Evolutionary conservation across 2,113 vertebrate species (phyloP).

Genomic region (Eolophus roseicapilla): DNA sequence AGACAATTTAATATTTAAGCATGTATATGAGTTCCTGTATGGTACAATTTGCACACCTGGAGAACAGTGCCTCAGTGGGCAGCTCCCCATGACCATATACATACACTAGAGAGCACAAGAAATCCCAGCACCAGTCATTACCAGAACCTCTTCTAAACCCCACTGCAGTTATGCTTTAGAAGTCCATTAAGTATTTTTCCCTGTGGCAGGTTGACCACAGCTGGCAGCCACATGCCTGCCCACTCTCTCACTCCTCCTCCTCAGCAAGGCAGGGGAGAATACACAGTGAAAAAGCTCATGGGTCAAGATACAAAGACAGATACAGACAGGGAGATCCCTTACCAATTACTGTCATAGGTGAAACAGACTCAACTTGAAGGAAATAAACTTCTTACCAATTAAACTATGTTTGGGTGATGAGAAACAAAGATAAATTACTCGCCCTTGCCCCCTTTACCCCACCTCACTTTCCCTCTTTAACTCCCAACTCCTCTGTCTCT

Average conservation of each 20-base stretch:
- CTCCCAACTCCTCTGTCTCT: neutral
- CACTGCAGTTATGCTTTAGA: neutral
- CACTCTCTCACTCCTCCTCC: neutral
- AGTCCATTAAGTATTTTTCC: neutral
- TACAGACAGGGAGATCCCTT: neutral
- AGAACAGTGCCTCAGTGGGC: neutral
- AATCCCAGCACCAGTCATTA: neutral
- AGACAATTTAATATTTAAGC: neutral
- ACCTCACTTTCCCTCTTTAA: neutral
- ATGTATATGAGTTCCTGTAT: neutral
- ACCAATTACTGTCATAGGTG: neutral
- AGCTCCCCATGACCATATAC: neutral
- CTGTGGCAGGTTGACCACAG: neutral
- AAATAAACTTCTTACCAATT: neutral
- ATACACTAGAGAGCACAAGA: neutral
- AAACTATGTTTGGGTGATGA: neutral
- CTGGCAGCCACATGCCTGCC: neutral
- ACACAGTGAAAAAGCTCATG: fast-evolving
- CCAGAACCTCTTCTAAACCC: neutral
- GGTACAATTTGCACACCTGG: neutral
- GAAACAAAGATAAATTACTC: neutral
- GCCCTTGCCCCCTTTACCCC: neutral
- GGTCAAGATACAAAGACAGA: neutral
- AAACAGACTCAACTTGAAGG: neutral
- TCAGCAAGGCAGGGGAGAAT: neutral